Evolutionary conservation across 2,113 vertebrate genomes (phyloP), one percentile per base, ranked within the genome.

Genomic region (Syrmaticus mikado): DNA sequence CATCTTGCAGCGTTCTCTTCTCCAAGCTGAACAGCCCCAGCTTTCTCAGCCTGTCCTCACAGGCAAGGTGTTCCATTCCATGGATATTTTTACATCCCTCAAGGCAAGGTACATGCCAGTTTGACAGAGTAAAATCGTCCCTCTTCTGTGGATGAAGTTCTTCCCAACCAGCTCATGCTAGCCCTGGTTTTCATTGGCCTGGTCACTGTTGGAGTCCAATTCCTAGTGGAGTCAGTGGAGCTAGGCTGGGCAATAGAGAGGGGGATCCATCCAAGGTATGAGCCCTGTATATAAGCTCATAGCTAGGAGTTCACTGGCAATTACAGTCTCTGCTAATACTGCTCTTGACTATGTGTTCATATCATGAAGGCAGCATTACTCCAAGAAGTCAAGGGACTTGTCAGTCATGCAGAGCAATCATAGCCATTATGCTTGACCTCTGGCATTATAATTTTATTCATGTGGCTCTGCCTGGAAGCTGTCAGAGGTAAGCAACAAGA

Each of bases 381-480:
- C 46, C 68, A 41, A 40, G 27, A 85, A 85, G 38, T 7, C 34
- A 81, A 46, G 53, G 22, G 64, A 34, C 22, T 1, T 1, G 0
- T n/a, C 43, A 73, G 57, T 62, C 9, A 5, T 50, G 66, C 34
- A 55, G 38, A 89, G n/a, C 0, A 1, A 76, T 73, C 74, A 70
- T 6, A 84, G 34, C 10, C 41, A 12, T 57, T 79, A 50, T 6
- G 15, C 67, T 73, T 58, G 5, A 11, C 45, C 66, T 30, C 62
- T 65, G 70, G 17, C n/a, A 27, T 1, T 68, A 38, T 46, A 32
- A 82, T 82, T 87, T 95, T 91, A 71, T 65, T 83, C 68, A 48
- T 84, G 43, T 57, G 38, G 30, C 36, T 93, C 40, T 85, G 27
- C n/a, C 71, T 36, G n/a, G n/a, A 72, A 89, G 76, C 64, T 87